Evolutionary conservation across 1,140 invertebrate genomes (phyloP), one percentile per base, ranked within the genome.

Genomic region (Cepaea nemoralis): DNA sequence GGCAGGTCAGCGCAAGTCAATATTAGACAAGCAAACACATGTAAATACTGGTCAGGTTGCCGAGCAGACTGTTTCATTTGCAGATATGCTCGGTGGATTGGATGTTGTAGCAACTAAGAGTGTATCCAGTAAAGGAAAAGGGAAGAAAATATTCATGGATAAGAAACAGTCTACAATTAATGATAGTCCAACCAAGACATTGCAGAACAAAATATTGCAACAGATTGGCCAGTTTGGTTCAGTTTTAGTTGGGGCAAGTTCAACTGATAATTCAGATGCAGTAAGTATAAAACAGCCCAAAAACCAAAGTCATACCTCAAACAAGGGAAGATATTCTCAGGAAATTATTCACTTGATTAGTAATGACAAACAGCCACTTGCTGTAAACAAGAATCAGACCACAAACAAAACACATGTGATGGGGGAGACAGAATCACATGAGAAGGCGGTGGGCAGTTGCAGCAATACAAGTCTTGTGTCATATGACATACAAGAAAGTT

Each of bases 71-170:
- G 66, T 33, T 3, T 79, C 77, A 37, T 80, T 80, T 80, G 78
- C 48, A 55, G 78, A 80, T 27, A 12, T 73, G 10, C 69, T 80
- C 1, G 69, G 42, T 12, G 69, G 69, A 8, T 50, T 73, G 48
- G 78, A 80, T 71, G 39, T 5, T 55, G 12, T n/a, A 35, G 33
- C 24, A 24, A 48, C 48, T 5, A 55, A 45, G 8, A 45, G 50
- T 55, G 8, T 55, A 3, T 22, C 2, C 2, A 31, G 35, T 24
- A 67, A 69, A 48, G 31, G 40, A 5, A 55, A 66, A n/a, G n/a
- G 31, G 40, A 69, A 48, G 35, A 69, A 67, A 33, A 8, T n/a
- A n/a, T 37, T 45, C n/a, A 45, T 0, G 45, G 1, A 5, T 2
- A 3, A 22, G 33, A 66, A 77, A 39, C 12, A 14, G 1, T 2